These are phyloP conservation scores for Synchiropus splendidus DNA, from an alignment of 2,113 vertebrate genomes.

Conservation along the genomic window DNA sequence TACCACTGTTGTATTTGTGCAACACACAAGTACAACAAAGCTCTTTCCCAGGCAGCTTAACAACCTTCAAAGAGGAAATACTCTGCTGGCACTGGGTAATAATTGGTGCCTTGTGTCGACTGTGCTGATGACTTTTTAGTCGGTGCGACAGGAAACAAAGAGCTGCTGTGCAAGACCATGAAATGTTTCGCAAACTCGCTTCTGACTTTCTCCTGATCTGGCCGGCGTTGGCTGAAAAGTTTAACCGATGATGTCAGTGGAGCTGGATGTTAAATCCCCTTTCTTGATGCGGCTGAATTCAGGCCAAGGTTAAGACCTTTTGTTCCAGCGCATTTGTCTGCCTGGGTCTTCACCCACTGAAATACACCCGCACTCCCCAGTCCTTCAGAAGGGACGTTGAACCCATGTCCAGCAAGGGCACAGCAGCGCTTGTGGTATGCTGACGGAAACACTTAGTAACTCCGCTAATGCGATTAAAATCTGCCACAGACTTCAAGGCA, in stretches of 20 bases:
- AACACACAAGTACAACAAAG: too few species aligned
- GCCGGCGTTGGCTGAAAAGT: too few species aligned
- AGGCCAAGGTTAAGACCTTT: conserved; percentile 35
- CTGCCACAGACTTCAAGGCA: conserved; percentile 10
- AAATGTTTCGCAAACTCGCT: too few species aligned
- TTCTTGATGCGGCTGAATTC: conserved; percentile 10
- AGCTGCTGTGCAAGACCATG: too few species aligned
- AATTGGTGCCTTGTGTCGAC: too few species aligned
- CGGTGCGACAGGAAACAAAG: too few species aligned
- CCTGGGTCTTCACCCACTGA: conserved; percentile 9
- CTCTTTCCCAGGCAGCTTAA: too few species aligned
- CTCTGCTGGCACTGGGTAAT: too few species aligned
- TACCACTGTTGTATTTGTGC: too few species aligned
- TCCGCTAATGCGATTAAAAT: conserved; percentile 11
- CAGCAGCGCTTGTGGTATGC: neutral
- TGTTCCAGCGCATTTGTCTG: conserved; percentile 27
- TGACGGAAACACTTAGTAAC: neutral
- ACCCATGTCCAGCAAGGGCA: neutral
- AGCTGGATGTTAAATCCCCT: conserved; percentile 10
- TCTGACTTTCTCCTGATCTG: too few species aligned
- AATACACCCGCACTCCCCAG: neutral
- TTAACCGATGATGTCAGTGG: conserved; percentile 18
- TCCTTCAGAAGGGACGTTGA: neutral
- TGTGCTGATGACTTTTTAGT: too few species aligned
- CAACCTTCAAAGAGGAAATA: too few species aligned